Evolutionary conservation across 2,797 vertebrate genomes (phyloP).

Genomic region (Potorous gilbertii): DNA sequence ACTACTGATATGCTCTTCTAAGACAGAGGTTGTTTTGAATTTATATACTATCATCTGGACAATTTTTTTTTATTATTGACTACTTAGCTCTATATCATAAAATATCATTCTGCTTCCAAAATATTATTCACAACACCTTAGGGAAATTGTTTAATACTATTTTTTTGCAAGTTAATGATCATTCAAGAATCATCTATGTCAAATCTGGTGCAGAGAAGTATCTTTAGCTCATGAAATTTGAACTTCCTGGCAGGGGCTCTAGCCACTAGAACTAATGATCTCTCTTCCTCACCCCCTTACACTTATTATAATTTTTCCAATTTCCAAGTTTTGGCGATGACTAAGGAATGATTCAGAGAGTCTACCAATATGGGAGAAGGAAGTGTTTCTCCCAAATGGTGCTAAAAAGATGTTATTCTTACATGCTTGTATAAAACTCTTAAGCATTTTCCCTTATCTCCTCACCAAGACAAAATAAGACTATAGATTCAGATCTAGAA

Average conservation of each 20-base stretch:
- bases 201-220: constrained; percentile 19
- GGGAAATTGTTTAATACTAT: constrained; percentile 16
- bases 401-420: background rate
- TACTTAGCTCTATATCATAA: constrained; percentile 24
- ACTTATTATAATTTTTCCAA: no score
- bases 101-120: constrained; percentile 48
- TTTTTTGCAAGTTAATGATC: constrained; percentile 36
- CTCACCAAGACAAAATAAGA: background rate
- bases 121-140: background rate
- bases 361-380: background rate
- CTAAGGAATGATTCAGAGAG: constrained; percentile 12
- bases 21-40: constrained; percentile 29
- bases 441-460: background rate
- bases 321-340: constrained; percentile 2
- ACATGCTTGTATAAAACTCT: background rate
- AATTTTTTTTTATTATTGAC: constrained; percentile 24
- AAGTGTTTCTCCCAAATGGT: background rate
- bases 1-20: background rate
- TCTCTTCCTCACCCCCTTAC: no score
- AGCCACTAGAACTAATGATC: no score
- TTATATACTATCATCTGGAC: background rate
- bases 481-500: background rate
- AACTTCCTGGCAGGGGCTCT: background rate
- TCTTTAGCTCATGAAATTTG: background rate
- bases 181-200: constrained; percentile 25